Conservation (phyloP, 64 coral and sea anemone genomes). For the Montipora foliosa region DNA sequence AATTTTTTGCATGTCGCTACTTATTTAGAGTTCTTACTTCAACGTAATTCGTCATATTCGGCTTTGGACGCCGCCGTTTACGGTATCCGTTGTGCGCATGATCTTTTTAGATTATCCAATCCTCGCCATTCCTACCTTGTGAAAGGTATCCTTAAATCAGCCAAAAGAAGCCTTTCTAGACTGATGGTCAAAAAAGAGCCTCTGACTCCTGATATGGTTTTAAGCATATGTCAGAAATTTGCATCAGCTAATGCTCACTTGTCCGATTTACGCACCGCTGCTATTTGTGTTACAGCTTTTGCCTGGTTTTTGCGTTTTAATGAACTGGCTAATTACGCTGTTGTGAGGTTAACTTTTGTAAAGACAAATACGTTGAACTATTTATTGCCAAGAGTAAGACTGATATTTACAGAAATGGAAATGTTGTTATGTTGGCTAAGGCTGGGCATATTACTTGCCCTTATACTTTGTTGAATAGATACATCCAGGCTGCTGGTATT, state of each 20-base stretch:
- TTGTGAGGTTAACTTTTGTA: neutral
- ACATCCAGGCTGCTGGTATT: neutral
- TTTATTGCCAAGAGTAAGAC: neutral
- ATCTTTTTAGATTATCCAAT: neutral
- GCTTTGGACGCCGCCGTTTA: slow-evolving; percentile 55
- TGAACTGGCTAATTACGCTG: slow-evolving; percentile 14
- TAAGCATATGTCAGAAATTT: neutral
- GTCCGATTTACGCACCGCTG: neutral
- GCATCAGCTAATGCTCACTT: neutral
- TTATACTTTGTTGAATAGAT: neutral
- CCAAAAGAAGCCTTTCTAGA: slow-evolving; percentile 10
- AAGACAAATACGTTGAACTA: neutral
- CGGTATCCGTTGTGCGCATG: slow-evolving; percentile 52
- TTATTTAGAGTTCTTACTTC: slow-evolving; percentile 50
- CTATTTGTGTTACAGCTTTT: slow-evolving; percentile 25
- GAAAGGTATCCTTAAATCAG: slow-evolving; percentile 31
- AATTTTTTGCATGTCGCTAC: neutral
- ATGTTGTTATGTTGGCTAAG: slow-evolving; percentile 10
- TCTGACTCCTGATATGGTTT: slow-evolving; percentile 18
- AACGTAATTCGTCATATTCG: slow-evolving; percentile 23
- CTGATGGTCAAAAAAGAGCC: slow-evolving; percentile 58
- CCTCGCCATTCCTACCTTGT: slow-evolving; percentile 2
- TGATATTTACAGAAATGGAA: slow-evolving; percentile 23
- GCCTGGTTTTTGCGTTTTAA: slow-evolving; percentile 40
- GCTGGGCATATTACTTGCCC: slow-evolving; percentile 22